A percentile compares a stretch with the other conserved stretches of the same genome.
phyloP scores from a whole-genome alignment of 2,113 vertebrate genomes.

The Engystomops pustulosus region DNA sequence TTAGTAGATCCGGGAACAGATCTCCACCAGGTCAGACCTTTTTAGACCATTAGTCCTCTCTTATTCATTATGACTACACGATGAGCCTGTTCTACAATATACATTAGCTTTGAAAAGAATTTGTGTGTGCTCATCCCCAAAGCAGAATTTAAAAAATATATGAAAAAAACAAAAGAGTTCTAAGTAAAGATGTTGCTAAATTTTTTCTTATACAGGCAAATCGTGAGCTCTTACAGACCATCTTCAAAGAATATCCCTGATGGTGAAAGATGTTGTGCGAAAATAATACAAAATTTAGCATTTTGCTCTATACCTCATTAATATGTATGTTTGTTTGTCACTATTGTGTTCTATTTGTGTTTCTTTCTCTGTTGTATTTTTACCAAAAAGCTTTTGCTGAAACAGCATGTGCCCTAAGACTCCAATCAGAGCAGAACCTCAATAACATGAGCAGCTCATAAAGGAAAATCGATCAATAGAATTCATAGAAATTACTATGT shows the following conservation, averaged over 20 bases:
- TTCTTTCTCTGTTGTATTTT: neutral
- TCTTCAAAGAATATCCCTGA: too few species aligned
- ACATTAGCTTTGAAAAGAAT: too few species aligned
- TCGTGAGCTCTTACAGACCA: neutral
- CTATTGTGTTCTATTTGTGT: neutral
- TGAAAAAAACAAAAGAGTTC: too few species aligned
- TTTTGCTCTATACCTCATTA: neutral
- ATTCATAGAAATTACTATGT: neutral
- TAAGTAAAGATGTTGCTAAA: too few species aligned
- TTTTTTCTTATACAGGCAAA: too few species aligned
- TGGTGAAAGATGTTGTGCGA: neutral
- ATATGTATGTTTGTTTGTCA: neutral
- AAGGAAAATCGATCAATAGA: neutral
- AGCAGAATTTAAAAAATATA: too few species aligned
- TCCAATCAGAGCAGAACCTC: neutral
- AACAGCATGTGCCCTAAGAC: constrained; percentile 12
- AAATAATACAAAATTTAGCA: neutral
- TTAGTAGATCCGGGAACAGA: too few species aligned
- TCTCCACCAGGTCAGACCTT: too few species aligned
- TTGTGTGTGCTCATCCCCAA: too few species aligned
- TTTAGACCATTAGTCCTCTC: too few species aligned
- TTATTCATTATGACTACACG: too few species aligned
- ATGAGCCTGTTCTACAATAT: too few species aligned
- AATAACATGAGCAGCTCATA: neutral
- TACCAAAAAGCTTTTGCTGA: neutral